phyloP scores from a whole-genome alignment of 2,113 vertebrate species.

The Oxyura jamaicensis region DNA sequence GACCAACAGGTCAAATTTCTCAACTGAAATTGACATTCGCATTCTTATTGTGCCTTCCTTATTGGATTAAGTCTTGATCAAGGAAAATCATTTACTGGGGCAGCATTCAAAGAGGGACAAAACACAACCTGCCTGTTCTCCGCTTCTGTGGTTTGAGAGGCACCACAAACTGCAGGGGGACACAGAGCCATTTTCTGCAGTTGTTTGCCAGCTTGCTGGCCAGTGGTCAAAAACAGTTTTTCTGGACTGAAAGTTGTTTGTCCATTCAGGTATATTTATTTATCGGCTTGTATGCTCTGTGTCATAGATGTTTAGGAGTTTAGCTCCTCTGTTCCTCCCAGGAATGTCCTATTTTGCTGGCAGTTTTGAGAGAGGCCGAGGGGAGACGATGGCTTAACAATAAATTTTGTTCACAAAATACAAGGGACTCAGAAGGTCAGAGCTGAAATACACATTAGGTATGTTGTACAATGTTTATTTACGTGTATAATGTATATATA shows the following conservation, averaged over 20 bases:
- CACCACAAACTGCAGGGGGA: background rate
- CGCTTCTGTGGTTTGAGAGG: background rate
- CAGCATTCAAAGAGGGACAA: background rate
- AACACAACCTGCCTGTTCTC: background rate
- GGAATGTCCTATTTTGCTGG: background rate
- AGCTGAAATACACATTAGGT: background rate
- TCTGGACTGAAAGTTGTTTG: background rate
- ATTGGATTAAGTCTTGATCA: conserved; percentile 55
- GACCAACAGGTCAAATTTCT: conserved; percentile 55
- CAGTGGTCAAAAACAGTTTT: background rate
- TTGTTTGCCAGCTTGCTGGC: background rate
- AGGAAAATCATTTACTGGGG: conserved; percentile 44
- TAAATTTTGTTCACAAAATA: conserved; percentile 14
- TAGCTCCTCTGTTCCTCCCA: background rate
- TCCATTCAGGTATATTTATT: conserved; percentile 21
- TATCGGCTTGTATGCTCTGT: background rate
- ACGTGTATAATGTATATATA: background rate
- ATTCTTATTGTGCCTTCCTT: conserved; percentile 57
- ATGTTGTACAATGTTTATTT: background rate
- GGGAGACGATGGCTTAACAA: background rate
- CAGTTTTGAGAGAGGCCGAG: conserved; percentile 21
- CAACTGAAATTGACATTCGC: conserved; percentile 56
- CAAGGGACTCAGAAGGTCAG: conserved; percentile 5
- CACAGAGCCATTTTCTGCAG: background rate
- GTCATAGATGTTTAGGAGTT: background rate